phyloP scores from a whole-genome alignment of 2,113 vertebrate genomes.

The Muntiacus muntjak region DNA sequence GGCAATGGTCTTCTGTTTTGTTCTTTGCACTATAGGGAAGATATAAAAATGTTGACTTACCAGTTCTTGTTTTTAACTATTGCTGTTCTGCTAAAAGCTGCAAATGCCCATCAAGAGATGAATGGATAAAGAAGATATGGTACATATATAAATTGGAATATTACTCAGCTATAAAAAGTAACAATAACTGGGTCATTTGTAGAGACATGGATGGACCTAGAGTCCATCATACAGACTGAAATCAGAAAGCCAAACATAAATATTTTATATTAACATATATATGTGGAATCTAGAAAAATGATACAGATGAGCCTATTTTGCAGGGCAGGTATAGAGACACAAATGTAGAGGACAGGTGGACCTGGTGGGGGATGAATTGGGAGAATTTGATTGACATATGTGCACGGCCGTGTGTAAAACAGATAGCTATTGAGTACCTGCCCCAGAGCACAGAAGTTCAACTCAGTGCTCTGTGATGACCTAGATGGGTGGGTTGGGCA shows the following conservation, averaged over 20 bases:
- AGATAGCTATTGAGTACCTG: no score
- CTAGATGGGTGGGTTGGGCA: no score
- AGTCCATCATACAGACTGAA: background rate
- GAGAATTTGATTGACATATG: no score
- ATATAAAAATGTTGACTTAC: background rate
- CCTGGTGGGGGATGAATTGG: no score
- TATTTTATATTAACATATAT: background rate
- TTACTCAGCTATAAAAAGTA: background rate
- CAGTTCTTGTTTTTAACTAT: background rate
- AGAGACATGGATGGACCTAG: background rate
- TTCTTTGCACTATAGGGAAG: background rate
- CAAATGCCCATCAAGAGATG: background rate
- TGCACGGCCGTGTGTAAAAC: no score
- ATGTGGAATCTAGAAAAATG: background rate
- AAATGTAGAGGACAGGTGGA: no score
- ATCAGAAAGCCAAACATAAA: background rate
- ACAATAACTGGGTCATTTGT: background rate
- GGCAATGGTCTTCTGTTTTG: background rate
- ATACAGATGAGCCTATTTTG: no score
- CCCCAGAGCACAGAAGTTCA: no score
- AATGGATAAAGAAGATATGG: background rate
- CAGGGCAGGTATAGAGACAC: no score
- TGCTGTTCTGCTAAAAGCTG: background rate
- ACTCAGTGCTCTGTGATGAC: no score
- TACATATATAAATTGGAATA: background rate